Base-by-base conservation (phyloP, 2,797 vertebrate genomes). In the Trachops cirrhosus region DNA sequence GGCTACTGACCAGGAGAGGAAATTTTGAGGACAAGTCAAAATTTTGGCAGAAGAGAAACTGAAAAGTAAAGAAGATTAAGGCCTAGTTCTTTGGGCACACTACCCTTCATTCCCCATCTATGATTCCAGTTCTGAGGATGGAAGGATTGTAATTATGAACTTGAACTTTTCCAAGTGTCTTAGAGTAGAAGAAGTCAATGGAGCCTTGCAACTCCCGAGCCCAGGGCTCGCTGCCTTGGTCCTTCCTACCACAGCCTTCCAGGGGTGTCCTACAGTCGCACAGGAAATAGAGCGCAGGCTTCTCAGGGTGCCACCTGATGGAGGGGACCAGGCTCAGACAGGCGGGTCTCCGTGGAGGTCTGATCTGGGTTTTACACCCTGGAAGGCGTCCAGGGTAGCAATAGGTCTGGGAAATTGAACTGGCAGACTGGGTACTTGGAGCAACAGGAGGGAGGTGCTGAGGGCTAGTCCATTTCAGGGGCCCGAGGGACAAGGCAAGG, bases 1-100 rank as follows among this genome's bases (percentile, higher is more conserved):
- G 39, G 85, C 50, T 95, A 89, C 24, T 79, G 39, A 91, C 19
- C 52, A 71, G 46, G 22, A 79, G 21, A 54, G 32, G 71, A 80
- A 88, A 95, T 92, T 94, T 62, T 89, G 75, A 73, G 48, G 62
- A 39, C 48, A 92, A 93, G 74, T 86, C 4, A 85, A 74, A 80
- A 79, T 71, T 80, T 77, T 3, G 16, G 44, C 46, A 92, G 57
- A 90, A 89, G n/a, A 74, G 50, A 91, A 77, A 70, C 7, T 73
- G 73, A 74, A 85, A 87, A 77, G n/a, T 64, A 48, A 44, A 37
- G 41, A 78, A 44, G 15, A 24, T 10, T 18, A 77, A 91, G 21
- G 75, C 39, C 80, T 62, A 12, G 14, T 44, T 82, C 79, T 89
- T 41, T 41, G 71, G 29, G 48, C 15, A 75, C 3, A 26, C 8